Percentiles rank a stretch among this genome's conserved stretches.
Evolutionary conservation across 2,888 invertebrate species (phyloP).

Genomic region (Clepsis dumicolana): DNA sequence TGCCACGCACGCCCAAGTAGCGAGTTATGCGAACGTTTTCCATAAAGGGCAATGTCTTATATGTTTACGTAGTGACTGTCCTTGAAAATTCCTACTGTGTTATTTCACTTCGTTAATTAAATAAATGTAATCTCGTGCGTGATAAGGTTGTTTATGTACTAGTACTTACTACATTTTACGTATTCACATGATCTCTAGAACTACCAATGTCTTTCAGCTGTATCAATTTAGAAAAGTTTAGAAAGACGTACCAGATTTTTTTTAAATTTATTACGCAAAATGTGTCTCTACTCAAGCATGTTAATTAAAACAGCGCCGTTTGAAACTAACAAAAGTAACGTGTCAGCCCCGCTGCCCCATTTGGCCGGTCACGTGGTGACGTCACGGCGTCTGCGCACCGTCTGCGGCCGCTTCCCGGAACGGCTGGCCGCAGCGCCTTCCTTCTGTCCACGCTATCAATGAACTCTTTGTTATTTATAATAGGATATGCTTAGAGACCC

Average conservation of each 20-base stretch:
- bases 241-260: too few relatives aligned
- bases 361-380: conserved; percentile 74
- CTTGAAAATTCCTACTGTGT: conserved; percentile 24
- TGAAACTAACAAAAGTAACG: conserved; percentile 54
- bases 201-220: too few relatives aligned
- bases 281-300: conserved; percentile 9
- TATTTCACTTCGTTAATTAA: conserved; percentile 23
- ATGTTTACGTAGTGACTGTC: conserved; percentile 30
- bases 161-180: too few relatives aligned
- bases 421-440: conserved; percentile 74
- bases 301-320: conserved; percentile 47
- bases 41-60: conserved; percentile 40
- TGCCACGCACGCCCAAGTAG: conserved; percentile 28
- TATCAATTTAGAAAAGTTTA: too few relatives aligned
- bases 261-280: too few relatives aligned
- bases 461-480: conserved; percentile 53
- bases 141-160: not conserved
- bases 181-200: not conserved
- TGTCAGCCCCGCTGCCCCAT: conserved; percentile 69
- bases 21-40: conserved; percentile 37
- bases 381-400: conserved; percentile 79
- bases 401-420: conserved; percentile 82
- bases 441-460: conserved; percentile 70
- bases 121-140: not conserved
- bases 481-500: not conserved